Evolutionary conservation across 2,888 invertebrate genomes (phyloP), one percentile per base, ranked within the genome.

Genomic region (Octodonta nipae): DNA sequence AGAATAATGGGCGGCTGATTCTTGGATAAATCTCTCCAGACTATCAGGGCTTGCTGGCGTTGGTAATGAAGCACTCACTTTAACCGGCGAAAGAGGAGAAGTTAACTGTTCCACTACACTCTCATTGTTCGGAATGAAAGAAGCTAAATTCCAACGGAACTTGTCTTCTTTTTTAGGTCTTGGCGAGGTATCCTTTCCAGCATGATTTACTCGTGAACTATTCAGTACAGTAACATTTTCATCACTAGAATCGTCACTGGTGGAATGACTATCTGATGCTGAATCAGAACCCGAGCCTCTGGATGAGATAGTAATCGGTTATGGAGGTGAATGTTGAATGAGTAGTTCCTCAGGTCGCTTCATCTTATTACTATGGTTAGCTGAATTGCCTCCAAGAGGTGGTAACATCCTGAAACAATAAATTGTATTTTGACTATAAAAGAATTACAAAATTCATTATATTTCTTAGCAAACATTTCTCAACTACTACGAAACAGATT

Each of bases 251-350:
- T 68, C 70, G 38, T 70, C 70, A 44, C 65, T 68, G 47, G 65
- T 70, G 3, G 65, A 61, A 37, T 65, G 64, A 27, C 52, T 66
- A 31, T 71, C 74, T 1, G 72, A 66, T 8, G 70, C 71, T 0
- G 75, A 71, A 40, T 73, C 69, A 4, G 74, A 70, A 40, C 70
- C 70, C 1, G 76, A 72, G 48, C 72, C 77, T 22, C 73, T 73
- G 1, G 72, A 73, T 2, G 75, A 22, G 22, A n/a, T 22, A n/a
- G 22, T 11, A n/a, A n/a, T n/a, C 22, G n/a, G 22, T 3, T n/a
- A 22, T 7, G 26, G n/a, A 11, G n/a, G 11, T 3, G 22, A 10
- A 6, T 36, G 40, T n/a, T 28, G 34, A n/a, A n/a, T n/a, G 11
- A 33, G 14, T 3, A 40, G 40, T 29, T 52, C 51, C n/a, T 49